Evolutionary conservation across 1,140 invertebrate species (phyloP).

Genomic region (Eurosta solidaginis): DNA sequence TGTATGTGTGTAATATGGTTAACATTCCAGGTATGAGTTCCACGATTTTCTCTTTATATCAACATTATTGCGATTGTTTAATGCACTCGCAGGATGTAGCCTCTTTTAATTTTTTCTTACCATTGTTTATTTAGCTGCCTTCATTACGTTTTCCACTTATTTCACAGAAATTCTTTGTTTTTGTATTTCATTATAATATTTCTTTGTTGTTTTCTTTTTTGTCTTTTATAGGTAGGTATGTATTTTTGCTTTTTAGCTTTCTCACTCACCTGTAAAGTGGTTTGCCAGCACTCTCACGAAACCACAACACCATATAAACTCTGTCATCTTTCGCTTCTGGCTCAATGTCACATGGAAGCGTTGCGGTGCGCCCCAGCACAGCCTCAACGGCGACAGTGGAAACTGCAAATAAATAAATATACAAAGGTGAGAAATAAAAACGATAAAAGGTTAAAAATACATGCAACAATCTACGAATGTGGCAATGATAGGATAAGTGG

Average conservation of each 20-base stretch:
- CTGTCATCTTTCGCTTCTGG: constrained; percentile 74
- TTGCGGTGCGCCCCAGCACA: constrained; percentile 76
- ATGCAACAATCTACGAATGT: too few relatives aligned
- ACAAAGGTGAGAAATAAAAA: not conserved
- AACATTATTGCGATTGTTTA: not conserved
- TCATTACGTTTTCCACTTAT: not conserved
- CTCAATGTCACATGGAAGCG: constrained; percentile 83
- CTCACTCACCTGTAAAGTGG: constrained; percentile 83
- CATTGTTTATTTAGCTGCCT: not conserved
- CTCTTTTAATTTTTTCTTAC: not conserved
- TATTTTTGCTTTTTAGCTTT: not conserved
- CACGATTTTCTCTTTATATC: not conserved
- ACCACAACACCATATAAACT: constrained; percentile 90
- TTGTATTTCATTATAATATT: too few relatives aligned
- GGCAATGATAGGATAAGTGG: too few relatives aligned
- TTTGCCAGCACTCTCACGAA: constrained; percentile 78
- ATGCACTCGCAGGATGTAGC: not conserved
- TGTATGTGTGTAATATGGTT: too few relatives aligned
- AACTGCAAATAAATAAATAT: constrained; percentile 63
- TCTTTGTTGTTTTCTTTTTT: not conserved
- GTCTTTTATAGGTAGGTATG: too few relatives aligned
- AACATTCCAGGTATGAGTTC: too few relatives aligned
- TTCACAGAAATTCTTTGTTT: not conserved
- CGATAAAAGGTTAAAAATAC: constrained; percentile 14
- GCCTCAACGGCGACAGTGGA: constrained; percentile 75